A percentile compares a stretch with the other conserved stretches of the same genome.
Conservation (phyloP, 2,113 vertebrate species). For the Neolamprologus sp. region DNA sequence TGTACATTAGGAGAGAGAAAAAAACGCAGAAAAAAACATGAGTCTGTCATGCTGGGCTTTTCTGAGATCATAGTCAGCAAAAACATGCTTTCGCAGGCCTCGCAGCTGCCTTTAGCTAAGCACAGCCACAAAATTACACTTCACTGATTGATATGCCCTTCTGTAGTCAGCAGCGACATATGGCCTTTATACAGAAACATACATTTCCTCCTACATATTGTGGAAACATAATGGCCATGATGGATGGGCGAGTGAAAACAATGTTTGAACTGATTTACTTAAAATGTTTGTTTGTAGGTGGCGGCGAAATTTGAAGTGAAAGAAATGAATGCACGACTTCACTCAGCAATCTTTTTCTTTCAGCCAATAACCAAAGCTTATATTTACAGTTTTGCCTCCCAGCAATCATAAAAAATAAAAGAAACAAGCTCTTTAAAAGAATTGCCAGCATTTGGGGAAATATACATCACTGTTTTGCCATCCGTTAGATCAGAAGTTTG, state of each 20-base stretch:
- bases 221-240: not conserved
- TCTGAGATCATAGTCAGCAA: not conserved
- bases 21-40: fast-evolving
- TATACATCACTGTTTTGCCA: not conserved
- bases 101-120: not conserved
- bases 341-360: not conserved
- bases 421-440: not conserved
- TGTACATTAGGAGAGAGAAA: not conserved
- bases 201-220: not conserved
- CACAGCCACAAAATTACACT: not conserved
- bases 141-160: not conserved
- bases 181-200: not conserved
- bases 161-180: not conserved
- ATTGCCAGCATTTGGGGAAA: not conserved
- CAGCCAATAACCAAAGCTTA: not conserved
- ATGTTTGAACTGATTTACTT: not conserved
- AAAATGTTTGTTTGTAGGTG: not conserved
- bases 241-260: not conserved
- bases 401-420: not conserved
- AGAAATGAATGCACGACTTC: not conserved
- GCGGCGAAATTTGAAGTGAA: not conserved
- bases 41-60: not conserved
- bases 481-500: fast-evolving
- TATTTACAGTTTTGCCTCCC: not conserved
- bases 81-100: not conserved